Conservation (phyloP, 2,113 vertebrate species). For the Ciconia boyciana region DNA sequence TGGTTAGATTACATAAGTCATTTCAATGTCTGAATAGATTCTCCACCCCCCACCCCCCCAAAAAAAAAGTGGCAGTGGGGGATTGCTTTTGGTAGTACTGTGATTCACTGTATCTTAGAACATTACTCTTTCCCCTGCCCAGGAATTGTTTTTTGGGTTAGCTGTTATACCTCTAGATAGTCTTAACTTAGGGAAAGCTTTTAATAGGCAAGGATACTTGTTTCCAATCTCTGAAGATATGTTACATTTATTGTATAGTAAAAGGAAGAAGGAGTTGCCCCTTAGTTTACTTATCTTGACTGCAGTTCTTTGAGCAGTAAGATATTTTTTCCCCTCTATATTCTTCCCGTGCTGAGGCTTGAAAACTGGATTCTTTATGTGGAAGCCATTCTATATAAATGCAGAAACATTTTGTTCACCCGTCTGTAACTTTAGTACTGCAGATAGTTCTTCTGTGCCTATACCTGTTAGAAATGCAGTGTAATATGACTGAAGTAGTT, state of each 20-base stretch:
- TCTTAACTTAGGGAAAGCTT: not conserved
- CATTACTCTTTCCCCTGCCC: not conserved
- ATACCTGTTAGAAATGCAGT: not conserved
- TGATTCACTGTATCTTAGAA: not conserved
- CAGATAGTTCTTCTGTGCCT: not conserved
- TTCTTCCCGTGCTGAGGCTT: not conserved
- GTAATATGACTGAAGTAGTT: not conserved
- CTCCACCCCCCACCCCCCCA: too few species aligned
- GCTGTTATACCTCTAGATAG: not conserved
- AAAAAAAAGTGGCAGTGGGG: not conserved
- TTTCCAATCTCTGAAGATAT: not conserved
- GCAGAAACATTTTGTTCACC: not conserved
- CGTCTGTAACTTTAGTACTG: not conserved
- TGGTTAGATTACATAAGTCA: not conserved
- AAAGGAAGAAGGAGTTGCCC: not conserved
- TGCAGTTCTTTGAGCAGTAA: not conserved
- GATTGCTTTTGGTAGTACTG: not conserved
- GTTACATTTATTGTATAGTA: not conserved
- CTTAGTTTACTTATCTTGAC: not conserved
- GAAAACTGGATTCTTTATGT: not conserved
- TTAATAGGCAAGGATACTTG: not conserved
- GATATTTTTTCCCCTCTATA: not conserved
- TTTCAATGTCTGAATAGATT: not conserved
- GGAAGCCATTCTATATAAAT: not conserved
- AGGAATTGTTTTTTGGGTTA: not conserved